Base-by-base conservation (phyloP, 2,888 invertebrate genomes). In the Erynnis tages region DNA sequence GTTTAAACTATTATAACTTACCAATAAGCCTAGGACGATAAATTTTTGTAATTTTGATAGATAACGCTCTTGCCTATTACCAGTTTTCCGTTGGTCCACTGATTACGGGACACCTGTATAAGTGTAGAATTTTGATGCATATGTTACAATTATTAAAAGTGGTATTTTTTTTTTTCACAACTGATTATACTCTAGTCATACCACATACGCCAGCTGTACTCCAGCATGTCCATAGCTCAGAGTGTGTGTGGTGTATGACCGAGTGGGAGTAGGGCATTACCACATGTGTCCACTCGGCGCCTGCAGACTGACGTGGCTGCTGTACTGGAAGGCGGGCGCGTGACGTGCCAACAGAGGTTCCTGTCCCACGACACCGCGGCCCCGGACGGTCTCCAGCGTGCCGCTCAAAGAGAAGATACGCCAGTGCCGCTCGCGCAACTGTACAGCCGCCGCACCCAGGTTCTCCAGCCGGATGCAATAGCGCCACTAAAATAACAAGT, bases 231-330 rank as follows among this genome's bases (percentile, higher is more conserved):
- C n/a, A n/a, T n/a, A n/a, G n/a, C n/a, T n/a, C n/a, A n/a, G n/a
- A n/a, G n/a, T n/a, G n/a, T n/a, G n/a, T n/a, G n/a, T n/a, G n/a
- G n/a, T n/a, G n/a, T n/a, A n/a, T n/a, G n/a, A n/a, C n/a, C 8
- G 8, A 7, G 14, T 35, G 17, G 35, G 35, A 17, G 1, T 7
- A n/a, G 10, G 14, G 0, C n/a, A 90, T 79, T 75, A 97, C 98
- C 98, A 98, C 97, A 98, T 97, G 74, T 99, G 98, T 5, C 99
- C 99, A 75, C 97, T 97, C 30, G 98, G 97, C 52, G 98, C 97
- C 90, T 98, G 98, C 62, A 99, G 91, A 66, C 97, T 97, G 47
- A 99, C 98, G 82, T 98, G 98, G 79, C 97, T 98, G 79, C 97
- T 97, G 83, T 99, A 99, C 87, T 99, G 99, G 89, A 98, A 99